These are phyloP conservation scores for Eupeodes corollae DNA, from an alignment of 1,140 invertebrate genomes.

Conservation along the genomic window DNA sequence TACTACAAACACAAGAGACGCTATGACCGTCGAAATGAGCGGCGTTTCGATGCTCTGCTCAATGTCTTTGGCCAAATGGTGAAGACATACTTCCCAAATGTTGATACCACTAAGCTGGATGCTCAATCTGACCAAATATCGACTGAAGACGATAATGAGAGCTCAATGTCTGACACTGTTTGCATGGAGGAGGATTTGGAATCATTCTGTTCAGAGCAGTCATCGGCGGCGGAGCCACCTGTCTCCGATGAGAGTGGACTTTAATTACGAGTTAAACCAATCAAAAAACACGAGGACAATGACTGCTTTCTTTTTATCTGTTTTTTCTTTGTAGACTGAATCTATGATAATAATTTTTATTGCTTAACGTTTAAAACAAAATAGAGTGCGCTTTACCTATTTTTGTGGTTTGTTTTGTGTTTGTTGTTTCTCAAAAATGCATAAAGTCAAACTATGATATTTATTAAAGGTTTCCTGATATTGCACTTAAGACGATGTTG, in stretches of 20 bases:
- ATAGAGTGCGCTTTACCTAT: no score
- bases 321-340: no score
- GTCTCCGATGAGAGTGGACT: not conserved
- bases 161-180: not conserved
- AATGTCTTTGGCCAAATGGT: conserved; percentile 21
- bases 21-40: conserved; percentile 24
- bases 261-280: conserved; percentile 2
- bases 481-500: no score
- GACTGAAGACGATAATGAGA: not conserved
- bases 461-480: no score
- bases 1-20: conserved; percentile 20
- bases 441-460: not conserved
- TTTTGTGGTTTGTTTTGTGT: not conserved
- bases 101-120: conserved; percentile 10
- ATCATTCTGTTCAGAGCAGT: not conserved
- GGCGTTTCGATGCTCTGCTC: conserved; percentile 18
- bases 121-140: no score
- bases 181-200: not conserved
- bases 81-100: conserved; percentile 14
- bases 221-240: not conserved
- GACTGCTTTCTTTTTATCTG: no score
- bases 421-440: not conserved
- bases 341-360: no score
- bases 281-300: not conserved
- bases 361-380: no score